phyloP scores from a whole-genome alignment of 2,888 invertebrate species.

The Mesoligia furuncula region DNA sequence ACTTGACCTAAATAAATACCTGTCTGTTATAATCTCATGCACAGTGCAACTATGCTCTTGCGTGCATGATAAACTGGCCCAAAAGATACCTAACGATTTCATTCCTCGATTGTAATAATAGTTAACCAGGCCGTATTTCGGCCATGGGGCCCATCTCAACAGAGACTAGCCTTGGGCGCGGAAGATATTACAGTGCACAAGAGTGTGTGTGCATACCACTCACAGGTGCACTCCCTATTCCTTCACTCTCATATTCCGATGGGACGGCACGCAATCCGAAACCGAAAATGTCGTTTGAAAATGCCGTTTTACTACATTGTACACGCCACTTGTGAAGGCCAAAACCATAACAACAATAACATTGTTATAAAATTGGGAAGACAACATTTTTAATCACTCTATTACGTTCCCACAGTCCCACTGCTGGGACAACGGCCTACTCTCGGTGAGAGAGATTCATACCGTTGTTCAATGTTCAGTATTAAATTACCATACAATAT shows the following conservation, averaged over 20 bases:
- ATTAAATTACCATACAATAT: not conserved
- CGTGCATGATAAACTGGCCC: not conserved
- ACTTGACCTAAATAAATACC: not conserved
- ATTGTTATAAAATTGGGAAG: not conserved
- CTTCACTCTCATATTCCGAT: not conserved
- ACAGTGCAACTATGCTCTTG: not conserved
- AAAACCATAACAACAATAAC: not conserved
- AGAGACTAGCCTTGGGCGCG: not conserved
- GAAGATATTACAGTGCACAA: not conserved
- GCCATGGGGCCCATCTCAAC: not conserved
- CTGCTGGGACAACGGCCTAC: too few species aligned
- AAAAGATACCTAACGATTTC: not conserved
- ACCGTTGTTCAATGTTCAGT: not conserved
- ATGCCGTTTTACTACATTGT: not conserved
- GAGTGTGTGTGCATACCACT: not conserved
- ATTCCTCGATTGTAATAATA: not conserved
- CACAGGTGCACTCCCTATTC: not conserved
- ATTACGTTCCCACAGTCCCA: too few species aligned
- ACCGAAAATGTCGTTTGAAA: not conserved
- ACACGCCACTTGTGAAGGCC: too few species aligned
- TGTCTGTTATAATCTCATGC: not conserved
- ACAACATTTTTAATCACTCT: too few species aligned
- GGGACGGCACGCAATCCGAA: not conserved
- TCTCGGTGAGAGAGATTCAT: too few species aligned
- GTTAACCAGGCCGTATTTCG: too few species aligned